Percentiles rank a stretch among this genome's conserved stretches.
Conservation (phyloP, 2,888 invertebrate genomes). For the Drosophila nr. perissopoda region DNA sequence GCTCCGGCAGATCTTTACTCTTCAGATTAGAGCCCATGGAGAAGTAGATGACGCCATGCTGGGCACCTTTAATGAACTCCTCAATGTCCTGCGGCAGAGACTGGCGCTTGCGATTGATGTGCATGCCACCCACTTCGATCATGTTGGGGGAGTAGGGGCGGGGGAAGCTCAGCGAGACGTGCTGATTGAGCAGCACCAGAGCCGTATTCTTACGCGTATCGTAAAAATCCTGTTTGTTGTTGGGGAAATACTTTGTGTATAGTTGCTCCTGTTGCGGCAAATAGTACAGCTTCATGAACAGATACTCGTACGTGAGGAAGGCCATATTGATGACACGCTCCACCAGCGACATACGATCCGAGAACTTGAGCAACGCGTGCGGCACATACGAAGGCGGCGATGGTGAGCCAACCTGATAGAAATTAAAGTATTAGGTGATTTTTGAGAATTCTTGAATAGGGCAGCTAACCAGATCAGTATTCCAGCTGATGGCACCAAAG, state of each 20-base stretch:
- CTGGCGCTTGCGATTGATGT: conserved; percentile 79
- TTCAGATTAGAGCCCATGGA: conserved; percentile 85
- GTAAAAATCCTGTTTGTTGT: conserved; percentile 70
- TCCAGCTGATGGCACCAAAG: conserved; percentile 81
- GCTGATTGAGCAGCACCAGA: conserved; percentile 82
- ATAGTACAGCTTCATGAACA: conserved; percentile 68
- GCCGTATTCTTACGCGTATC: conserved; percentile 76
- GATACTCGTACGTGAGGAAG: conserved; percentile 62
- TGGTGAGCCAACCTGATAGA: conserved; percentile 73
- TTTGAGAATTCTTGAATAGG: fast-evolving
- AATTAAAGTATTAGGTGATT: not conserved
- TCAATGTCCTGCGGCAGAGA: conserved; percentile 83
- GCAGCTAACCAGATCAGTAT: conserved; percentile 75
- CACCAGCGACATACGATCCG: conserved; percentile 82
- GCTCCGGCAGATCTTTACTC: conserved; percentile 70
- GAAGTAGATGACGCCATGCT: conserved; percentile 85
- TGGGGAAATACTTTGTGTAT: conserved; percentile 76
- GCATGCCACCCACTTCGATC: conserved; percentile 85
- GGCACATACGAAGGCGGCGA: conserved; percentile 83
- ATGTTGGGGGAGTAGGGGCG: conserved; percentile 84
- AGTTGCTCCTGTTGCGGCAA: conserved; percentile 79
- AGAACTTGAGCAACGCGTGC: conserved; percentile 70
- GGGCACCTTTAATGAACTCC: conserved; percentile 83
- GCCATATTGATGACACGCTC: conserved; percentile 83
- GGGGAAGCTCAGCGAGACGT: conserved; percentile 81